Conservation (phyloP, 2,113 vertebrate species). For the Catharus minimus region DNA sequence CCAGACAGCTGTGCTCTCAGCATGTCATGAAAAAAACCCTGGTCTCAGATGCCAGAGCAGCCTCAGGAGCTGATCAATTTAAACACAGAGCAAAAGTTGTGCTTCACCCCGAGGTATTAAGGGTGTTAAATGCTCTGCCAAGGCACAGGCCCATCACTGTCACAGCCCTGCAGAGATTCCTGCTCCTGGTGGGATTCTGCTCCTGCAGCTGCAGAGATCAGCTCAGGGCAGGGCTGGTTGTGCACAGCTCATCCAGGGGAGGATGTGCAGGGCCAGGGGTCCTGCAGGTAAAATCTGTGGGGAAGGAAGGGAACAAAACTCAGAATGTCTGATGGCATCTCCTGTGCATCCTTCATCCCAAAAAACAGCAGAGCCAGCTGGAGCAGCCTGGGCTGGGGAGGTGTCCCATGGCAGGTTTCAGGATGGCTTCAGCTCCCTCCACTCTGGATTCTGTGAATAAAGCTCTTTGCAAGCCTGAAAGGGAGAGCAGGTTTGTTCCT, state of each 20-base stretch:
- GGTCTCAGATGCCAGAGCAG: not conserved
- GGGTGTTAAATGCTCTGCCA: not conserved
- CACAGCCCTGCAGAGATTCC: not conserved
- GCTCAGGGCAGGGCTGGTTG: not conserved
- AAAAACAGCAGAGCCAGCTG: no score
- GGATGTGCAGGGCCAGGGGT: not conserved
- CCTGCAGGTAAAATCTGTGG: not conserved
- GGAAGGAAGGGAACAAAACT: not conserved
- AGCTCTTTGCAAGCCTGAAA: accelerated
- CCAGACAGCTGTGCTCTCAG: slow-evolving; percentile 13
- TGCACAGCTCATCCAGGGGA: not conserved
- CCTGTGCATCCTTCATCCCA: not conserved
- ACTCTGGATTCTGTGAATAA: not conserved
- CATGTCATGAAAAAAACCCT: not conserved
- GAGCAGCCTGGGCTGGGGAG: not conserved
- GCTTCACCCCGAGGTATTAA: not conserved
- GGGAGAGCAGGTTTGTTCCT: not conserved
- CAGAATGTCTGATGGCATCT: not conserved
- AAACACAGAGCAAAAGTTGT: not conserved
- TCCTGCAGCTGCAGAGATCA: not conserved
- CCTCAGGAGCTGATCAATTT: not conserved
- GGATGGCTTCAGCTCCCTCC: not conserved
- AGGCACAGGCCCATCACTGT: not conserved
- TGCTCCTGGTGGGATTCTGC: not conserved
- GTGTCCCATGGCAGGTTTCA: not conserved